A percentile compares a stretch with the other conserved stretches of the same genome.
Conservation (phyloP, 2,113 vertebrate genomes). For the Rhabdomys dilectus region DNA sequence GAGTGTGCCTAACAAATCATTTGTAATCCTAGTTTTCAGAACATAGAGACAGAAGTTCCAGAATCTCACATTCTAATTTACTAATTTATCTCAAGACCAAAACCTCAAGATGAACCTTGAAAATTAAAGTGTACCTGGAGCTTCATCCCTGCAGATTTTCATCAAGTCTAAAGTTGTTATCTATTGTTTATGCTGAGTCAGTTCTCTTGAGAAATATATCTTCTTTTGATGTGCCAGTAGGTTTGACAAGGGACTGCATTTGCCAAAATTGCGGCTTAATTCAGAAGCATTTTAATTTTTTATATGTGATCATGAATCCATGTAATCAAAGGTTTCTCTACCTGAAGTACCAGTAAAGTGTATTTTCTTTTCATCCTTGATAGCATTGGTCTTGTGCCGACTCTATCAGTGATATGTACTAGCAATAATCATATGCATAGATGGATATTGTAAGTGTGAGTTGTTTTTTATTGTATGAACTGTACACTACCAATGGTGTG, state of each 20-base stretch:
- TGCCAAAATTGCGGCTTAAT: background rate
- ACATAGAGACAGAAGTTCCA: background rate
- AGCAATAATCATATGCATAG: background rate
- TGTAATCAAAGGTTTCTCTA: conserved; percentile 40
- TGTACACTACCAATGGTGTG: background rate
- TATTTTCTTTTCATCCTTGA: conserved; percentile 1
- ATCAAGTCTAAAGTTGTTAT: background rate
- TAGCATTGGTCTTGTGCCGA: background rate
- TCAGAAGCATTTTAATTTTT: conserved; percentile 21
- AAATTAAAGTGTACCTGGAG: background rate
- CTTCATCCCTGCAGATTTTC: background rate
- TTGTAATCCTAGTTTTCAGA: background rate
- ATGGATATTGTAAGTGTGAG: background rate
- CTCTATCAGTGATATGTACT: conserved; percentile 11
- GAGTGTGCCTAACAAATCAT: background rate
- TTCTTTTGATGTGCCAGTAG: conserved; percentile 4
- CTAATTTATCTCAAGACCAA: background rate
- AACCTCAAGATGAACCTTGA: background rate
- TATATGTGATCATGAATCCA: background rate
- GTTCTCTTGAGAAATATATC: conserved; percentile 16
- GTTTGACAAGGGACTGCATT: conserved; percentile 4
- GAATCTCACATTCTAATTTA: background rate
- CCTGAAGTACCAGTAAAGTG: background rate
- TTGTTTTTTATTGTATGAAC: conserved; percentile 24
- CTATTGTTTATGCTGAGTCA: background rate